phyloP scores from a whole-genome alignment of 2,888 invertebrate species.

The Orthonevra nobilis region DNA sequence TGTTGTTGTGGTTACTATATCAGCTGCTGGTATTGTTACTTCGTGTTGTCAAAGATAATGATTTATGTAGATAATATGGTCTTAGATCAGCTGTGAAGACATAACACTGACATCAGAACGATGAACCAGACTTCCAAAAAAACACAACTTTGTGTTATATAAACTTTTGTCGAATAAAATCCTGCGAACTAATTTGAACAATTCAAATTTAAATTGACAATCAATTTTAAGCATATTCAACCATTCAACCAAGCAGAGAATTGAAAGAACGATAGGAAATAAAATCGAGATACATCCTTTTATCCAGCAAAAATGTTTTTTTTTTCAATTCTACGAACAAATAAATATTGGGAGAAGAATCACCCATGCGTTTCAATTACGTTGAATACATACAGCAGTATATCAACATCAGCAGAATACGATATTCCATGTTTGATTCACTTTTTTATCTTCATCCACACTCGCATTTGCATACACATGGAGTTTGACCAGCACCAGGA shows the following conservation, averaged over 20 bases:
- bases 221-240: conserved; percentile 26
- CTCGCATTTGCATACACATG: neutral
- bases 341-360: conserved; percentile 28
- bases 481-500: conserved; percentile 16
- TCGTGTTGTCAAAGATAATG: no score
- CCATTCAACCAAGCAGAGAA: conserved; percentile 1
- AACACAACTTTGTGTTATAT: no score
- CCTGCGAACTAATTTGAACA: no score
- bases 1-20: no score
- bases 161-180: no score
- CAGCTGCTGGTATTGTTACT: no score
- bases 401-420: conserved; percentile 7
- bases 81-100: no score
- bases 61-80: no score
- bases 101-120: no score
- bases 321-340: conserved; percentile 13
- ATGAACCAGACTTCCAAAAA: no score
- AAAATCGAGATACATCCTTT: neutral
- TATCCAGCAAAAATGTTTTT: conserved; percentile 7
- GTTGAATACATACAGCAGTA: conserved; percentile 12
- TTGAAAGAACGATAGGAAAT: neutral
- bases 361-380: conserved; percentile 50
- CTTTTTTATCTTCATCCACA: neutral
- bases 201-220: conserved; percentile 14
- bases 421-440: neutral